phyloP scores from a whole-genome alignment of 2,888 invertebrate genomes.

The Sycophila texana region DNA sequence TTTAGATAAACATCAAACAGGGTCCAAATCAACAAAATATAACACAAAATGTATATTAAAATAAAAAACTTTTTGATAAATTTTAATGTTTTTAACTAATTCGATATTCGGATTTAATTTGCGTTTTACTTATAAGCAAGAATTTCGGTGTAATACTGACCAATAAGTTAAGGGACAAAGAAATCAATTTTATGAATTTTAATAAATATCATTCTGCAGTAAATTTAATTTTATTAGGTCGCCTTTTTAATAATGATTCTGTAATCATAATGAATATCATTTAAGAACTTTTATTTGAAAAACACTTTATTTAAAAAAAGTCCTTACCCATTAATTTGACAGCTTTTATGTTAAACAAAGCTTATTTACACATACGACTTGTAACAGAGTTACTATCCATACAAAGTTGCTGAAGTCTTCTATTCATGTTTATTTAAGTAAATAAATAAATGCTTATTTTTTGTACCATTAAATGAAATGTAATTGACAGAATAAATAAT shows the following conservation, averaged over 20 bases:
- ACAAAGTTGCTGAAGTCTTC: constrained; percentile 24
- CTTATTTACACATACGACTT: constrained; percentile 44
- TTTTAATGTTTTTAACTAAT: too few species aligned
- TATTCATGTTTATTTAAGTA: constrained; percentile 14
- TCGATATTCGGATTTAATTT: too few species aligned
- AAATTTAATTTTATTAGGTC: neutral
- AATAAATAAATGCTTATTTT: constrained; percentile 33
- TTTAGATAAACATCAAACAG: too few species aligned
- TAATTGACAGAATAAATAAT: neutral
- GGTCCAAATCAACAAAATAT: too few species aligned
- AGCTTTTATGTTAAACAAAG: constrained; percentile 30
- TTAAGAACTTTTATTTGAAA: constrained; percentile 52
- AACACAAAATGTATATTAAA: too few species aligned
- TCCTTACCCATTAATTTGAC: constrained; percentile 24
- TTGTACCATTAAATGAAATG: constrained; percentile 1
- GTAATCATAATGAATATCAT: constrained; percentile 67
- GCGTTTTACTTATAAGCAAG: too few species aligned
- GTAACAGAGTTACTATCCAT: constrained; percentile 3
- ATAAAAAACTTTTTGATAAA: too few species aligned
- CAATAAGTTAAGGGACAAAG: too few species aligned
- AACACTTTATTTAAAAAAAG: constrained; percentile 50
- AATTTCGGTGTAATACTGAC: too few species aligned
- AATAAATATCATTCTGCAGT: too few species aligned
- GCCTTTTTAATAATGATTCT: too few species aligned
- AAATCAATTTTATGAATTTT: too few species aligned